Base-by-base conservation (phyloP, 92 coral and sea anemone species). In the Phymanthus crucifer region DNA sequence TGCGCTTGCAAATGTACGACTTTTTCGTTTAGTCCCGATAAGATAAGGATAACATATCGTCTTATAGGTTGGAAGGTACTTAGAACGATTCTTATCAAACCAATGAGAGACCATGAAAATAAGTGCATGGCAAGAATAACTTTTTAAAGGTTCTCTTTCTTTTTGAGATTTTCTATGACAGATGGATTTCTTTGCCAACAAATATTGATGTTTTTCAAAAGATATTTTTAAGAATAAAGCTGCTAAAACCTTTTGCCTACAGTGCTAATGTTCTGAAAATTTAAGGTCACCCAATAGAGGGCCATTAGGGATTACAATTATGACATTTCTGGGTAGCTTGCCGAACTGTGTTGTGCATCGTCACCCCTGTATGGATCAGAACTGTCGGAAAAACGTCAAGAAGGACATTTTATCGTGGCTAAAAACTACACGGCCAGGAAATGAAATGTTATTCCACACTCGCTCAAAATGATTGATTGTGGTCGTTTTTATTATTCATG, bases 401-500 rank as follows among this genome's bases (percentile, higher is more conserved):
- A 54, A 54, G 27, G 27, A 61, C 6, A 61, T 26, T 11, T 26
- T 1, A 21, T 6, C 0, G 32, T 27, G 2, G 11, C 68, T 61
- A 24, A 11, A 61, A 26, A 11, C 68, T 61, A 12, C 33, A 13
- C 68, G 68, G 19, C 68, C 68, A 61, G 68, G 36, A 61, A 61
- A 61, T 29, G 68, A 61, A 11, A 29, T 61, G 33, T 61, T 61
- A 54, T 61, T 61, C 68, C 68, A 24, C 68, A 24, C 33, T 61
- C 68, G 27, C 2, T 54, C 12, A 9, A 54, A 54, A 18, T 54
- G 68, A 61, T 61, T 61, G 16, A 9, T 29, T 24, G 68, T 61
- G 29, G 26, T 61, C 68, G 68, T 61, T 61, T 61, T 24, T 61
- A 61, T 61, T 61, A 61, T 61, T 61, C 18, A 61, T 61, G 29